Evolutionary conservation across 2,888 invertebrate species (phyloP).

Genomic region (Drosophila colorata): DNA sequence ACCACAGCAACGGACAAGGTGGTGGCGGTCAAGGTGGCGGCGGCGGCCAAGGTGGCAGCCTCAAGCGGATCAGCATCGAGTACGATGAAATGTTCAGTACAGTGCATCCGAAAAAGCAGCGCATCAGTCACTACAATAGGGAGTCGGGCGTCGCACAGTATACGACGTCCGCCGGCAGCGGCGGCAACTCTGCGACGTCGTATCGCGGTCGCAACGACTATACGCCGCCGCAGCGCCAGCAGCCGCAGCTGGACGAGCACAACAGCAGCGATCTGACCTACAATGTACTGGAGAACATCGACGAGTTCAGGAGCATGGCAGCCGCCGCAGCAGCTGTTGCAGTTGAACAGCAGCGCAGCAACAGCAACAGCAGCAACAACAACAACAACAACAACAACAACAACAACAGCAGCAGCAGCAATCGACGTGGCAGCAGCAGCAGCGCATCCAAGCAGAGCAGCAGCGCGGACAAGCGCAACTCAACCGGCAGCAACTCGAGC

Average conservation of each 20-base stretch:
- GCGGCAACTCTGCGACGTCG: conserved; percentile 25
- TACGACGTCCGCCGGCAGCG: conserved; percentile 4
- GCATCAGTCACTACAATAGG: conserved; percentile 94
- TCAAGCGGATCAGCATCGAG: conserved; percentile 87
- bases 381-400: too few relatives aligned
- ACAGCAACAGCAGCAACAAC: conserved; percentile 23
- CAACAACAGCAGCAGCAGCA: conserved; percentile 29
- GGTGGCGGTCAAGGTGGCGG: not conserved
- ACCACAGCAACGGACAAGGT: conserved; percentile 10
- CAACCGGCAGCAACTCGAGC: conserved; percentile 71
- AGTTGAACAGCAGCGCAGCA: conserved; percentile 39
- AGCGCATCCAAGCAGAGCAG: conserved; percentile 45
- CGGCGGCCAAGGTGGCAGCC: conserved; percentile 35
- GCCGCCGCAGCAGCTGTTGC: conserved; percentile 37
- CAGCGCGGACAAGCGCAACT: conserved; percentile 71
- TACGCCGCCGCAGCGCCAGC: conserved; percentile 71
- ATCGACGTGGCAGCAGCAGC: conserved; percentile 48
- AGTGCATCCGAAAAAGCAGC: conserved; percentile 89
- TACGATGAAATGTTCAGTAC: conserved; percentile 87
- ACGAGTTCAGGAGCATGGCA: conserved; percentile 79
- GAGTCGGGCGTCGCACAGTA: conserved; percentile 68
- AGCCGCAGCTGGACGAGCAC: conserved; percentile 61
- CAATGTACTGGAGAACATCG: conserved; percentile 82
- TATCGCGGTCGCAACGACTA: conserved; percentile 63
- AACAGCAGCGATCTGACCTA: conserved; percentile 82